A percentile compares a stretch with the other conserved stretches of the same genome.
Conservation (phyloP, 2,797 vertebrate species). For the Sebastes taczanowskii region DNA sequence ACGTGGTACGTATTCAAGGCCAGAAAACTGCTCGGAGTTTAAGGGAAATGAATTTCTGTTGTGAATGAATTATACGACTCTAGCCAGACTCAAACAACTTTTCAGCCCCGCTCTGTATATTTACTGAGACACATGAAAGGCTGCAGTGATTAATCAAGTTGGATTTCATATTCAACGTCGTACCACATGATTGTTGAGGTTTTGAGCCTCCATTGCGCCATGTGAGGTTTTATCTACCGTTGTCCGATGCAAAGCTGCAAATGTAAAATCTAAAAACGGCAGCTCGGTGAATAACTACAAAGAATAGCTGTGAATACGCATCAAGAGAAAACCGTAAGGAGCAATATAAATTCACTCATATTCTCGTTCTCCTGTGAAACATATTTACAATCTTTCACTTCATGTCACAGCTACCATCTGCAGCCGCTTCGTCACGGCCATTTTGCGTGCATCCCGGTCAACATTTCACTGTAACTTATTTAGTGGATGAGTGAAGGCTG, state of each 20-base stretch:
- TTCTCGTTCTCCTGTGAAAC: neutral
- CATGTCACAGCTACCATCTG: conserved; percentile 39
- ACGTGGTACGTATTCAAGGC: conserved; percentile 56
- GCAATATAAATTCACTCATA: neutral
- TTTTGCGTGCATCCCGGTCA: conserved; percentile 38
- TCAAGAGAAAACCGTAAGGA: neutral
- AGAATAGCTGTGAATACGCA: conserved; percentile 1
- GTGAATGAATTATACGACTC: conserved; percentile 64
- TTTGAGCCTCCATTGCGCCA: conserved; percentile 37
- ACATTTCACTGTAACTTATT: conserved; percentile 48
- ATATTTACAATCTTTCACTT: neutral
- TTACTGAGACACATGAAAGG: conserved; percentile 70
- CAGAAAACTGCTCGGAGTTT: conserved; percentile 37
- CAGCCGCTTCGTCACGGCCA: conserved; percentile 32
- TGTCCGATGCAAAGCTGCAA: neutral
- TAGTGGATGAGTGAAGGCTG: conserved; percentile 51
- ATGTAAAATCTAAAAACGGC: conserved; percentile 19
- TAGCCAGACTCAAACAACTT: conserved; percentile 63
- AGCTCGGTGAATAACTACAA: neutral
- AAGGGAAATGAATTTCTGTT: conserved; percentile 53
- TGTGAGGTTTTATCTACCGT: conserved; percentile 38
- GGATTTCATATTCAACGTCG: conserved; percentile 54
- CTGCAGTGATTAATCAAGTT: conserved; percentile 67
- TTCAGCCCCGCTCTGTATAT: conserved; percentile 65
- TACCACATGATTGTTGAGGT: conserved; percentile 65